Evolutionary conservation across 2,797 vertebrate species (phyloP).

Genomic region (Sphenopsis melanotis): DNA sequence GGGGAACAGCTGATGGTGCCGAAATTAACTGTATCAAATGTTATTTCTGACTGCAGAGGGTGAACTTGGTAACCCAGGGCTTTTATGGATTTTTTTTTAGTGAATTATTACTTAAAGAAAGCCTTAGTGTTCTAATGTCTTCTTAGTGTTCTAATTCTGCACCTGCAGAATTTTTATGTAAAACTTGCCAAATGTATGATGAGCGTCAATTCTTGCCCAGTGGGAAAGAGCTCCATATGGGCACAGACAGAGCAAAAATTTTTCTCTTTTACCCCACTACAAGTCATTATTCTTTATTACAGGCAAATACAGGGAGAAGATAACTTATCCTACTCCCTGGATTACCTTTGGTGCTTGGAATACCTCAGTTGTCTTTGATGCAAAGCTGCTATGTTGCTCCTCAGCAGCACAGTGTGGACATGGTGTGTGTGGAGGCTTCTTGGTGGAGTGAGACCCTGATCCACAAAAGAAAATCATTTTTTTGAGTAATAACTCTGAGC

Average conservation of each 20-base stretch:
- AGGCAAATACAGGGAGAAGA: background rate
- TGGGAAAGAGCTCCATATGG: background rate
- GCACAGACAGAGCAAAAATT: background rate
- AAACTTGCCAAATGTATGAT: background rate
- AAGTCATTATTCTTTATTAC: background rate
- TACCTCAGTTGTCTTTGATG: background rate
- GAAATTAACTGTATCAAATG: background rate
- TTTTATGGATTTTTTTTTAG: background rate
- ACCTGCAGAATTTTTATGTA: background rate
- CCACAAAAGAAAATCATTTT: background rate
- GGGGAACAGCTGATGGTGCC: background rate
- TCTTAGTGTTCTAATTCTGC: background rate
- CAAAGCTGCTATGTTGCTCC: background rate
- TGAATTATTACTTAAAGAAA: background rate
- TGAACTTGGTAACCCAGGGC: background rate
- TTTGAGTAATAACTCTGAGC: background rate
- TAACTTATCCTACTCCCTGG: background rate
- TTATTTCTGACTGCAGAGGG: background rate
- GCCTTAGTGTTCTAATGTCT: background rate
- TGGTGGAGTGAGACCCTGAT: background rate
- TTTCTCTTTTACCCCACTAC: rapidly evolving
- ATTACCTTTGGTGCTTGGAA: background rate
- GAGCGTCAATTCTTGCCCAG: background rate
- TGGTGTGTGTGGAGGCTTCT: background rate
- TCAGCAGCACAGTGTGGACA: background rate